Percentiles rank a stretch among this genome's conserved stretches.
phyloP scores from a whole-genome alignment of 2,797 vertebrate genomes.

The Rhynchotus rufescens region DNA sequence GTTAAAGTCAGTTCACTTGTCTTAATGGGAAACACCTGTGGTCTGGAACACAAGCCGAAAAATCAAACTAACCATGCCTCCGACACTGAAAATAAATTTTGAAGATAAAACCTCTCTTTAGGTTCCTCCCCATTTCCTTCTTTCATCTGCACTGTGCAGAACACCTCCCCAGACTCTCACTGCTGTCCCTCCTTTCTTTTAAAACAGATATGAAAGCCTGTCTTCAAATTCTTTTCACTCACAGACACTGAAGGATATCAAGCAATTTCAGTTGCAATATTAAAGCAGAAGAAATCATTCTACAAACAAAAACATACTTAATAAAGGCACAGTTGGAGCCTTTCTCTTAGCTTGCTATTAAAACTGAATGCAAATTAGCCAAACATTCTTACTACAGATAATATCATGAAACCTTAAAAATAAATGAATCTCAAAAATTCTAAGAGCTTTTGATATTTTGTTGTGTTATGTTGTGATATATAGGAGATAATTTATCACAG shows the following conservation, averaged over 20 bases:
- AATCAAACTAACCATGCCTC: constrained; percentile 73
- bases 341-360: constrained; percentile 19
- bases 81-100: constrained; percentile 76
- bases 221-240: constrained; percentile 59
- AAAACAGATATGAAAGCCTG: constrained; percentile 67
- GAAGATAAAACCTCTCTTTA: constrained; percentile 70
- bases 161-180: constrained; percentile 5
- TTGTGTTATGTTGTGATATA: background rate
- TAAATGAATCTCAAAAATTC: background rate
- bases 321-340: constrained; percentile 28
- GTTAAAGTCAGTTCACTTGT: constrained; percentile 75
- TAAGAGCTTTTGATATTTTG: background rate
- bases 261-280: constrained; percentile 43
- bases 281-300: constrained; percentile 48
- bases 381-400: constrained; percentile 14
- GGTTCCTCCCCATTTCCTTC: background rate
- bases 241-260: constrained; percentile 37
- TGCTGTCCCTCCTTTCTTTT: constrained; percentile 42
- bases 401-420: constrained; percentile 31
- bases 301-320: constrained; percentile 8
- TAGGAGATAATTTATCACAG: background rate
- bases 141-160: constrained; percentile 6
- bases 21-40: constrained; percentile 83
- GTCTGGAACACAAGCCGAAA: constrained; percentile 61
- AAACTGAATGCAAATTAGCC: constrained; percentile 6